A percentile compares a stretch with the other conserved stretches of the same genome.
phyloP scores from a whole-genome alignment of 1,140 invertebrate species.

The Nixonia krombeini region DNA sequence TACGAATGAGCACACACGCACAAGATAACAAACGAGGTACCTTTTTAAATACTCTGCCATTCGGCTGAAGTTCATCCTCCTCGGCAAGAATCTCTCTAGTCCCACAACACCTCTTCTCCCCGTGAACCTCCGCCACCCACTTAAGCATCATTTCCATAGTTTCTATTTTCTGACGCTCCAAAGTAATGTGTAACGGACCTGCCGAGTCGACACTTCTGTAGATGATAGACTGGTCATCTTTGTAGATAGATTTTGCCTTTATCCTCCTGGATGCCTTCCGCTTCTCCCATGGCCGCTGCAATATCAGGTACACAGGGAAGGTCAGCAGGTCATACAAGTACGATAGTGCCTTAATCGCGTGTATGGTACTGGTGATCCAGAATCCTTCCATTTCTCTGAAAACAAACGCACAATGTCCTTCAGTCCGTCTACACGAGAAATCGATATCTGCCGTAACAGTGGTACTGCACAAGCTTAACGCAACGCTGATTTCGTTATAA shows the following conservation, averaged over 20 bases:
- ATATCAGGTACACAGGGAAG: slow-evolving; percentile 88
- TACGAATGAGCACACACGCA: too few species aligned
- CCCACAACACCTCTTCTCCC: slow-evolving; percentile 85
- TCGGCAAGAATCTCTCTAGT: slow-evolving; percentile 92
- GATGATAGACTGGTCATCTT: slow-evolving; percentile 76
- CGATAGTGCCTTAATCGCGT: slow-evolving; percentile 82
- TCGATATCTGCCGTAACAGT: neutral
- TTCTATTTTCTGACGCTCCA: slow-evolving; percentile 83
- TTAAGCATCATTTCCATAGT: slow-evolving; percentile 91
- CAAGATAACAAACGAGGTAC: too few species aligned
- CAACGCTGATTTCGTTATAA: neutral
- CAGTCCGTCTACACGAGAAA: neutral
- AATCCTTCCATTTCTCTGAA: slow-evolving; percentile 82
- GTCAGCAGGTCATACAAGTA: slow-evolving; percentile 92
- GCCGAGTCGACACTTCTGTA: slow-evolving; percentile 81
- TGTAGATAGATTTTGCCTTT: slow-evolving; percentile 76
- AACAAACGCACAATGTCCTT: slow-evolving; percentile 45
- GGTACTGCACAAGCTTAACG: neutral
- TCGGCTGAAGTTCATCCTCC: slow-evolving; percentile 93
- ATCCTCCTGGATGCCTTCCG: slow-evolving; percentile 80
- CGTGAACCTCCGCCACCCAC: slow-evolving; percentile 81
- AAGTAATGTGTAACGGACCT: slow-evolving; percentile 77
- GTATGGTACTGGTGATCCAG: slow-evolving; percentile 82
- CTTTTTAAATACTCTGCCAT: slow-evolving; percentile 97
- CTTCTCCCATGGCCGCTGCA: slow-evolving; percentile 90